phyloP scores from a whole-genome alignment of 2,797 vertebrate genomes.

The Rhabdophis nuchalis region DNA sequence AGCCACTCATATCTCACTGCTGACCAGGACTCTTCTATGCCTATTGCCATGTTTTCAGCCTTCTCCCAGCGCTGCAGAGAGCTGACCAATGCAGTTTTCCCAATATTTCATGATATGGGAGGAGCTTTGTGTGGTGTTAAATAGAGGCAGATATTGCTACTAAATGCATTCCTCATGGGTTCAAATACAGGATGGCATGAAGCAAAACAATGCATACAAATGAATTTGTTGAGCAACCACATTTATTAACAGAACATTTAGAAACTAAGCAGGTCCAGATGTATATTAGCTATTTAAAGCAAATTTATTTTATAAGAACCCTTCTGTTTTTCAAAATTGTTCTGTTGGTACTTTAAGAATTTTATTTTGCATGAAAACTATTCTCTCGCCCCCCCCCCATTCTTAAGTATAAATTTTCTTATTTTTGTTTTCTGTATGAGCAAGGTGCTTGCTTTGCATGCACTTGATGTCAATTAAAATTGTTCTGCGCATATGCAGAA shows the following conservation, averaged over 20 bases:
- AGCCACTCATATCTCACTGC: background rate
- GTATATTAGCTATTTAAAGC: background rate
- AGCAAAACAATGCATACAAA: background rate
- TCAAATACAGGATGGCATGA: background rate
- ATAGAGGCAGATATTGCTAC: background rate
- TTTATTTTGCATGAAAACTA: background rate
- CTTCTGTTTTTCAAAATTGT: background rate
- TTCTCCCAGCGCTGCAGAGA: background rate
- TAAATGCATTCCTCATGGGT: background rate
- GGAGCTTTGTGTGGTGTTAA: background rate
- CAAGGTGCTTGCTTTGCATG: background rate
- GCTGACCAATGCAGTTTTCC: background rate
- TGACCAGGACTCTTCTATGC: background rate
- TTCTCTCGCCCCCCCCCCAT: accelerated
- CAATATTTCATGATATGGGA: background rate
- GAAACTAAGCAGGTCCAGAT: background rate
- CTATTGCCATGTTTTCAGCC: background rate
- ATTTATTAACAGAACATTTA: background rate
- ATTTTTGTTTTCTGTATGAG: background rate
- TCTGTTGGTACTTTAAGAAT: background rate
- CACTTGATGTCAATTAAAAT: too few species aligned
- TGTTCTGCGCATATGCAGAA: too few species aligned
- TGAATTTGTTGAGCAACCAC: background rate
- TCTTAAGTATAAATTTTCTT: background rate
- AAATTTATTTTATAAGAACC: background rate